Percentiles rank a stretch among this genome's conserved stretches.
Evolutionary conservation across 2,888 invertebrate genomes (phyloP).

Genomic region (Cosmia trapezina): DNA sequence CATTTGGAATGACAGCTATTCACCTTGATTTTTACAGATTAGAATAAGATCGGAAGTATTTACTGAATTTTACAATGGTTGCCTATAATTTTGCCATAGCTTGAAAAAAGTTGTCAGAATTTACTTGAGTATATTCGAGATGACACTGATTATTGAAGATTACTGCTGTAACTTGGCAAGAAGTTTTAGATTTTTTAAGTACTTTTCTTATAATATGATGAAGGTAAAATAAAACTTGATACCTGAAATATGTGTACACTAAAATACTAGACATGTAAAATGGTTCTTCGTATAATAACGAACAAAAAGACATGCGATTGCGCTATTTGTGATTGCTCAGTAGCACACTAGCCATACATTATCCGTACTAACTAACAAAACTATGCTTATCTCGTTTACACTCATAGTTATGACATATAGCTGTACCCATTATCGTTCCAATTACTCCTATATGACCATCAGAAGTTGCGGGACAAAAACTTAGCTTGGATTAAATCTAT

Average conservation of each 20-base stretch:
- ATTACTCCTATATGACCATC: neutral
- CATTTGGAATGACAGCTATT: too few species aligned
- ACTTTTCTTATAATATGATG: neutral
- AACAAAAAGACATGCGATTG: constrained; percentile 35
- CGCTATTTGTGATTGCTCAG: constrained; percentile 25
- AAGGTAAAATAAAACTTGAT: neutral
- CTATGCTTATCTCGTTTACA: constrained; percentile 5
- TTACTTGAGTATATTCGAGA: neutral
- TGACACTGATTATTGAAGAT: neutral
- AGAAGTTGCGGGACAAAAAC: constrained; percentile 26
- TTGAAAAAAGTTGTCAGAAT: neutral
- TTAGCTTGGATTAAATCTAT: constrained; percentile 20
- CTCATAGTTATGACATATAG: constrained; percentile 4
- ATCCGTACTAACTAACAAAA: constrained; percentile 3
- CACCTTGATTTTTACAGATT: neutral
- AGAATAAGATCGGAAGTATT: neutral
- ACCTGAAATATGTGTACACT: neutral
- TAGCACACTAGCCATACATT: constrained; percentile 7
- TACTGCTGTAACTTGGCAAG: neutral
- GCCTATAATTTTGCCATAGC: neutral
- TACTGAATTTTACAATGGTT: neutral
- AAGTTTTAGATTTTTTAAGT: neutral
- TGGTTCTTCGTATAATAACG: neutral
- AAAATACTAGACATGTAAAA: constrained; percentile 7
- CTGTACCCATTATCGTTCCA: neutral